Conservation (phyloP, 2,888 invertebrate species). For the Margaritifera margaritifera region DNA sequence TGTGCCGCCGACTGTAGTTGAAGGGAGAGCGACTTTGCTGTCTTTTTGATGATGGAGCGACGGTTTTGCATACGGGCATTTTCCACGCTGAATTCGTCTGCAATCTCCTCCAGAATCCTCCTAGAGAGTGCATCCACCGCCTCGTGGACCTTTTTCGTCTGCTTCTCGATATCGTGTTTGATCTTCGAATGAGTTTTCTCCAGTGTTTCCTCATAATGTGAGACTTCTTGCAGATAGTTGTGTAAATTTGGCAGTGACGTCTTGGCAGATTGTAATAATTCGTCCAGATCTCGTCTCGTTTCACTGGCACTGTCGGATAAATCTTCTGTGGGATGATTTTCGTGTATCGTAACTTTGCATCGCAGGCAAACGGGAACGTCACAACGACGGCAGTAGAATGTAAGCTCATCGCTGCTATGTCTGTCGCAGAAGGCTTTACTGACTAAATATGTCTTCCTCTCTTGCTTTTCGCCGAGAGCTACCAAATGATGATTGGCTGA, state of each 20-base stretch:
- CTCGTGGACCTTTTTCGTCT: slow-evolving; percentile 35
- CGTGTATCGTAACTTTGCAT: slow-evolving; percentile 45
- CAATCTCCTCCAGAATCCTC: slow-evolving; percentile 34
- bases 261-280: slow-evolving; percentile 38
- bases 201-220: slow-evolving; percentile 36
- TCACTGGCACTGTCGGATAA: slow-evolving; percentile 40
- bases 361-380: slow-evolving; percentile 39
- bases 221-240: slow-evolving; percentile 39
- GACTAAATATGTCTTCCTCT: slow-evolving; percentile 7
- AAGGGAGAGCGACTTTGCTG: slow-evolving; percentile 35
- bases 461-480: slow-evolving; percentile 35
- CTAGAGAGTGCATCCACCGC: slow-evolving; percentile 33
- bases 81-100: slow-evolving; percentile 38
- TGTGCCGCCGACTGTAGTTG: slow-evolving; percentile 47
- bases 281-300: slow-evolving; percentile 31
- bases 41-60: slow-evolving; percentile 36
- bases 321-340: slow-evolving; percentile 40
- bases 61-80: slow-evolving; percentile 36
- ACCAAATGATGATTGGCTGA: slow-evolving; percentile 48
- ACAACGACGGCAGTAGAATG: slow-evolving; percentile 43
- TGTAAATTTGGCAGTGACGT: slow-evolving; percentile 38
- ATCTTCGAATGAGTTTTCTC: slow-evolving; percentile 29
- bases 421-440: slow-evolving; percentile 45
- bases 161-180: slow-evolving; percentile 31
- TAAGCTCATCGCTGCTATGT: slow-evolving; percentile 42